phyloP scores from a whole-genome alignment of 2,113 vertebrate genomes.

The Hippocampus abdominalis region DNA sequence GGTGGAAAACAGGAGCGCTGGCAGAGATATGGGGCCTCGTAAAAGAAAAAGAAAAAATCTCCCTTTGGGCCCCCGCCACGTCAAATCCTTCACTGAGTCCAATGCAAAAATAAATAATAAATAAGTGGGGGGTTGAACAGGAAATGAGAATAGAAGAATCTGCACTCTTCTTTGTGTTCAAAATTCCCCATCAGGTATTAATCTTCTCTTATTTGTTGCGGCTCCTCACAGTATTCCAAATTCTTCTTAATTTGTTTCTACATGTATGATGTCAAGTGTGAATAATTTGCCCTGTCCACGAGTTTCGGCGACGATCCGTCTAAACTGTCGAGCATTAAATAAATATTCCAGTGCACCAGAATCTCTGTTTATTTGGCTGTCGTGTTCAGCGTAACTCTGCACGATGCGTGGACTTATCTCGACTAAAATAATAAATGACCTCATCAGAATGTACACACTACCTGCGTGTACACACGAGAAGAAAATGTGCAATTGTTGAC shows the following conservation, averaged over 20 bases:
- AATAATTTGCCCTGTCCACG: constrained; percentile 43
- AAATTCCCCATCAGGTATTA: constrained; percentile 46
- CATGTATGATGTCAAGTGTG: constrained; percentile 26
- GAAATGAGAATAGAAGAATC: too few species aligned
- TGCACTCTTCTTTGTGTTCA: not conserved
- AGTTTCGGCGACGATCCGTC: constrained; percentile 46
- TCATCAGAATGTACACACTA: constrained; percentile 20
- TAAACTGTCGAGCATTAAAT: constrained; percentile 51
- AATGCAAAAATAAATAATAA: not conserved
- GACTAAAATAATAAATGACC: constrained; percentile 33
- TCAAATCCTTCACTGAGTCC: not conserved
- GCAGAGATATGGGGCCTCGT: not conserved
- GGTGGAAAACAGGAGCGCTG: not conserved
- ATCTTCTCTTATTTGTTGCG: constrained; percentile 52
- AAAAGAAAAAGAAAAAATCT: too few species aligned
- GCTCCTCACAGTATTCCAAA: constrained; percentile 30
- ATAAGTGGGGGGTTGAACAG: constrained; percentile 17
- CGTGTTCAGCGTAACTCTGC: constrained; percentile 18
- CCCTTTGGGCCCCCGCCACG: not conserved
- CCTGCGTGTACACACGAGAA: not conserved
- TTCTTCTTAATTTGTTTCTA: constrained; percentile 11
- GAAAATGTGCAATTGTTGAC: not conserved
- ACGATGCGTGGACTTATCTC: constrained; percentile 4
- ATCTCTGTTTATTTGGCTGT: constrained; percentile 35
- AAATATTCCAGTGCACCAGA: constrained; percentile 49